These are phyloP conservation scores for Lasaia peninsularis DNA, from an alignment of 1,140 invertebrate species.

Conservation along the genomic window DNA sequence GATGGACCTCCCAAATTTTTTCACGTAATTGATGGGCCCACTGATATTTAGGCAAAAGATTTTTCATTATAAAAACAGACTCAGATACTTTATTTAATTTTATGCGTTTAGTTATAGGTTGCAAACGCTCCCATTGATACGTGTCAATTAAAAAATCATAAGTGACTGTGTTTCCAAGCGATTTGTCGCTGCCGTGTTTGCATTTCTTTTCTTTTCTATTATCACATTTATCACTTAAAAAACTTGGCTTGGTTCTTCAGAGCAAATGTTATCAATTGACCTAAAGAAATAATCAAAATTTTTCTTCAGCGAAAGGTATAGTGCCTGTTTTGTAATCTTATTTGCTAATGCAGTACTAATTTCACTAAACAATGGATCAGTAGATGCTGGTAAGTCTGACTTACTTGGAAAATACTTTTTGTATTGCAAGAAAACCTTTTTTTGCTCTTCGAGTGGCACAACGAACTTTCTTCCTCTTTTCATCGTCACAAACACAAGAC, in stretches of 20 bases:
- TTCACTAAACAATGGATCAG: background rate
- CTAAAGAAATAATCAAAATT: background rate
- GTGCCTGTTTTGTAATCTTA: background rate
- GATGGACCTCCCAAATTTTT: background rate
- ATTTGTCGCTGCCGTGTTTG: too few relatives aligned
- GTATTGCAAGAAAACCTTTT: background rate
- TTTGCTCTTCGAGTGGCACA: background rate
- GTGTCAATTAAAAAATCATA: background rate
- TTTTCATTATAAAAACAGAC: background rate
- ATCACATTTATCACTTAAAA: background rate
- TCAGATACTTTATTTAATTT: background rate
- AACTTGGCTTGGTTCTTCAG: background rate
- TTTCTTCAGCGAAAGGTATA: background rate
- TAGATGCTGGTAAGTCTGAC: background rate
- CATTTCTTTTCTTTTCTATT: too few relatives aligned
- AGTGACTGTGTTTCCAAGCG: too few relatives aligned
- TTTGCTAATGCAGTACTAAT: background rate
- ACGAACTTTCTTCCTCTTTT: background rate
- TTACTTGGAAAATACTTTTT: background rate
- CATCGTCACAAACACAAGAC: too few relatives aligned
- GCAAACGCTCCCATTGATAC: background rate
- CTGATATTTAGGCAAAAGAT: background rate
- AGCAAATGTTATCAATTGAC: too few relatives aligned
- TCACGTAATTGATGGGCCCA: background rate
- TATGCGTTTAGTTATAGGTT: background rate